Conservation (phyloP, 2,888 invertebrate genomes). For the Tachina fera region DNA sequence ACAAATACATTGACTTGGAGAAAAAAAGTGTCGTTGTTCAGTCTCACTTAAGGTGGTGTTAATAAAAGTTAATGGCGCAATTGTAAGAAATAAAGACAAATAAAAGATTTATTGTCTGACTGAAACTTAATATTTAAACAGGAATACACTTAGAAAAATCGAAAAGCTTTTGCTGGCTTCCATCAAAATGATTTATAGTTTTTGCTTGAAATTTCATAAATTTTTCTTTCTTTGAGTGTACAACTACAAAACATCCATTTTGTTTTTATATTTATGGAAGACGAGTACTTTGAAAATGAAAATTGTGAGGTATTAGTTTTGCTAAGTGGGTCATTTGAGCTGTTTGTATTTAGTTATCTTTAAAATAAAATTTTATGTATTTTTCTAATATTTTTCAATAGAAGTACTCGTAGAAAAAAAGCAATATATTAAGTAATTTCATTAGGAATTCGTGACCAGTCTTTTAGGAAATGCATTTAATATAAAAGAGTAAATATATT, state of each 20-base stretch:
- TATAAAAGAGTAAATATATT: neutral
- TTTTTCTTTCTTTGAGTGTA: neutral
- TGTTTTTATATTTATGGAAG: neutral
- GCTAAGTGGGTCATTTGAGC: conserved; percentile 16
- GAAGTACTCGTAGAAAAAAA: neutral
- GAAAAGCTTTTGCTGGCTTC: too few species aligned
- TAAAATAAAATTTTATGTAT: neutral
- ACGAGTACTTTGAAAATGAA: neutral
- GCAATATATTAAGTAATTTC: neutral
- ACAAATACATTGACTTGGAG: conserved; percentile 33
- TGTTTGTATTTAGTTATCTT: conserved; percentile 1
- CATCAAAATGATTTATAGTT: too few species aligned
- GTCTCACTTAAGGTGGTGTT: conserved; percentile 18
- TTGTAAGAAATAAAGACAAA: conserved; percentile 37
- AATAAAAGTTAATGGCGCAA: conserved; percentile 42
- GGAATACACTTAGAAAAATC: neutral
- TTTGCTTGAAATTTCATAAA: neutral
- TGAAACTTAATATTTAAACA: conserved; percentile 53
- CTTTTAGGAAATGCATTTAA: neutral
- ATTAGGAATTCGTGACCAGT: neutral
- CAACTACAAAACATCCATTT: neutral
- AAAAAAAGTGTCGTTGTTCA: conserved; percentile 11
- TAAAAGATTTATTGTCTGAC: conserved; percentile 62
- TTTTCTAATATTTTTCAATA: neutral
- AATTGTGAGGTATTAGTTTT: conserved; percentile 27